Base-by-base conservation (phyloP, 1,140 invertebrate species). In the Zaprionus lachaisei region DNA sequence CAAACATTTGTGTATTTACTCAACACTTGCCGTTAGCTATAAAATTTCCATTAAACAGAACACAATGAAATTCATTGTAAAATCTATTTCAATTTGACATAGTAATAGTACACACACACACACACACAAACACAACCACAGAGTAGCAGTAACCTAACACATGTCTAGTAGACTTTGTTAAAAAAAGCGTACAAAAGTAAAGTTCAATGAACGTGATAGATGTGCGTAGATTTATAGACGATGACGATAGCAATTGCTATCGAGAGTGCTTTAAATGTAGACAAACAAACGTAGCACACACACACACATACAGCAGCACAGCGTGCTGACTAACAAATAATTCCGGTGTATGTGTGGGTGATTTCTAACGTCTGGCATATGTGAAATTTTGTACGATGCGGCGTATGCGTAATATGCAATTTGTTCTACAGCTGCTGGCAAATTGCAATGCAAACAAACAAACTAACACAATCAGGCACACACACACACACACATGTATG, bases 391-490 rank as follows among this genome's bases (percentile, higher is more conserved):
- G 38, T 64, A 82, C 77, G 68, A 72, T 67, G 77, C 58, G 75
- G 85, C 84, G 84, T 87, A 87, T 87, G 85, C 85, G 84, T 87
- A 87, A 89, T 87, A 69, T 87, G 81, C 84, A 87, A 89, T 87
- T 87, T 87, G 84, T 72, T 87, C 78, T 67, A 83, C 85, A 81
- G 85, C 85, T 84, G 84, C 69, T 80, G 63, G 73, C 80, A 86
- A 86, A 86, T 86, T 87, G 83, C 81, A 81, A 67, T 62, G 49
- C 68, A 76, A 62, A 77, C 67, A 75, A 57, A 54, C 64, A 44
- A 31, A 66, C 64, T 51, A 44, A 28, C 56, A 55, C 54, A 65
- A 28, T 44, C 58, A 24, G 14, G 38, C 54, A 51, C 41, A 20
- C 68, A 41, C 37, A 56, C 37, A 56, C 55, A 77, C 62, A 81